These are phyloP conservation scores for Archips xylosteana DNA, from an alignment of 2,888 invertebrate genomes.

Conservation along the genomic window DNA sequence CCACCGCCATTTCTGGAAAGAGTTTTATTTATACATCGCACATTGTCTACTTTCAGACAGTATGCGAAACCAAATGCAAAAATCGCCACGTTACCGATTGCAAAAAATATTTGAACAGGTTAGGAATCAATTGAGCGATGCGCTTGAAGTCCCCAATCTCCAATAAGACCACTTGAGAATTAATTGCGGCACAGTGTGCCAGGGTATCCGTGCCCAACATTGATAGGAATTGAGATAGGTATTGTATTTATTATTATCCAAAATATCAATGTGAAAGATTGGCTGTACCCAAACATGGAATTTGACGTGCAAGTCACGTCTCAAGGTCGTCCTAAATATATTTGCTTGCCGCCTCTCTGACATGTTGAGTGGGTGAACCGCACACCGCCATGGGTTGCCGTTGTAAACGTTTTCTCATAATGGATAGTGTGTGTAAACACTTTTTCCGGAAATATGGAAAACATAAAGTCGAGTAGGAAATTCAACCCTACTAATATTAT, in stretches of 20 bases:
- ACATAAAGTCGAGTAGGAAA: not conserved
- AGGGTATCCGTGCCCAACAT: not conserved
- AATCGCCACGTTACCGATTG: too few relatives aligned
- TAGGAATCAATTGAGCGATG: too few relatives aligned
- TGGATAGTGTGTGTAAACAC: conserved; percentile 16
- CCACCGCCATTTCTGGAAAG: too few relatives aligned
- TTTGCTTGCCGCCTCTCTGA: conserved; percentile 18
- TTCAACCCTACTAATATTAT: not conserved
- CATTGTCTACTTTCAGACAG: too few relatives aligned
- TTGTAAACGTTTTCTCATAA: conserved; percentile 15
- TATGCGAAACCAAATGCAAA: too few relatives aligned
- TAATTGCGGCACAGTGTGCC: too few relatives aligned
- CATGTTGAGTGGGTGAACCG: conserved; percentile 10
- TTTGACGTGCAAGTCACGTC: conserved; percentile 22
- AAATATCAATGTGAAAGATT: not conserved
- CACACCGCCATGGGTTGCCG: conserved; percentile 6
- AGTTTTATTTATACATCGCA: too few relatives aligned
- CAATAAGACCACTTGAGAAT: too few relatives aligned
- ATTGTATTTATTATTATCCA: not conserved
- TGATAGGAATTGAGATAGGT: not conserved
- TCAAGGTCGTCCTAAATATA: conserved; percentile 27
- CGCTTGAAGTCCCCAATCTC: too few relatives aligned
- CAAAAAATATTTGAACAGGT: too few relatives aligned
- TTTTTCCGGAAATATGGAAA: not conserved
- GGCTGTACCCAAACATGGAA: not conserved